These are phyloP conservation scores for Rousettus leschenaultii DNA, from an alignment of 2,113 vertebrate genomes.

Conservation along the genomic window DNA sequence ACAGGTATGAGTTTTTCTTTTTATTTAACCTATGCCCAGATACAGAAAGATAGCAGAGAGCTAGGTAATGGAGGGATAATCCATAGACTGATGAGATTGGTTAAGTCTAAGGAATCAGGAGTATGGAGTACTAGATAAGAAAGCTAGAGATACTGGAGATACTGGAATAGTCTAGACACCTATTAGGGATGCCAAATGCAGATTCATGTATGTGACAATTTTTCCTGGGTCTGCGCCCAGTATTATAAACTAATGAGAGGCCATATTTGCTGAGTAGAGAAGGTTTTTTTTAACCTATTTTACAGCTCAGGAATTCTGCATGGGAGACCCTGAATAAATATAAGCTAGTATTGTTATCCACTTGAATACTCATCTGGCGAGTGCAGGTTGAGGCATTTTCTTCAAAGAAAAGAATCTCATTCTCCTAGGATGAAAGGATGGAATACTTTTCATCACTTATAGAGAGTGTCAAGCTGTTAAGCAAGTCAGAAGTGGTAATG, in stretches of 20 bases:
- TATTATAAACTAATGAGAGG: not conserved
- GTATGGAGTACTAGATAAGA: not conserved
- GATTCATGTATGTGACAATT: not conserved
- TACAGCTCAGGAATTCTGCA: slow-evolving; percentile 51
- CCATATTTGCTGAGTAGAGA: not conserved
- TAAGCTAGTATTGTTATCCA: slow-evolving; percentile 74
- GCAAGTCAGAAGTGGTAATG: slow-evolving; percentile 56
- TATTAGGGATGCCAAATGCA: slow-evolving; percentile 14
- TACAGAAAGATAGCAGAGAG: not conserved
- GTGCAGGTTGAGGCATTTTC: slow-evolving; percentile 65
- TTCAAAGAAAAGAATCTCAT: slow-evolving; percentile 65
- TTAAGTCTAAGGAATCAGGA: not conserved
- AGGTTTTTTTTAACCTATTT: slow-evolving; percentile 6
- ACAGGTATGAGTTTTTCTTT: not conserved
- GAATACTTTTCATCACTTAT: slow-evolving; percentile 68
- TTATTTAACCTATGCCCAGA: not conserved
- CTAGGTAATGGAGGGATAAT: not conserved
- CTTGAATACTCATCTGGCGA: slow-evolving; percentile 69
- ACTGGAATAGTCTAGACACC: not conserved
- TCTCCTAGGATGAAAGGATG: slow-evolving; percentile 60
- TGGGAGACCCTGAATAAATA: slow-evolving; percentile 60
- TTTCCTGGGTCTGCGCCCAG: not conserved
- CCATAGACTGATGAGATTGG: not conserved
- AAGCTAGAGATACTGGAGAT: not conserved
- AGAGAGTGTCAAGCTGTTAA: slow-evolving; percentile 66